Evolutionary conservation across 2,797 vertebrate species (phyloP), one percentile per base, ranked within the genome.

Genomic region (Sebastes itinus): DNA sequence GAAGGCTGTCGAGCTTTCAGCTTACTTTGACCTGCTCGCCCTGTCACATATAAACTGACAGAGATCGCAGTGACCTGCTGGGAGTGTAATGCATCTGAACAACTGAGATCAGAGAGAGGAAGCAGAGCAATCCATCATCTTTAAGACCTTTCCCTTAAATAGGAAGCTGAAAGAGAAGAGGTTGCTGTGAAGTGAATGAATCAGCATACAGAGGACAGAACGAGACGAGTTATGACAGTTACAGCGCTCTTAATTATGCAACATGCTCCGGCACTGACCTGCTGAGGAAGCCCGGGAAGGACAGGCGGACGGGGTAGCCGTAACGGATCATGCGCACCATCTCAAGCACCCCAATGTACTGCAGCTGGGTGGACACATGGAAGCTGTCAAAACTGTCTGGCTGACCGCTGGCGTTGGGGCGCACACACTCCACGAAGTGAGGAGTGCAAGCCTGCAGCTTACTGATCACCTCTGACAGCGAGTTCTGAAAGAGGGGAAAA

Each of bases 291-390:
- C 95, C 94, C 1, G 91, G 83, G 89, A 99, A 98, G 87, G 96
- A 93, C 76, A 98, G 95, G 58, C 97, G 97, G 38, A 97, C 81
- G 0, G 98, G 97, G 90, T 96, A 99, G 28, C 98, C 98, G 1
- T 97, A 96, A 14, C 97, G 97, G 88, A 98, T 97, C 93, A 97
- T 93, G 92, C 95, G 97, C 88, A 99, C 97, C 97, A 99, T 97
- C 85, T 98, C 97, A 76, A 99, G 95, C 66, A 99, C 97, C 38
- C 96, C 97, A 4, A 98, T 96, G 82, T 98, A 97, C 77, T 97
- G 97, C 70, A 99, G 96, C 87, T 99, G 98, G 35, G 97, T 94
- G 8, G 98, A 98, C 82, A 99, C 98, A 59, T 97, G 97, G 90
- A 95, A 94, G 92, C 96, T 96, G 91, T 99, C 97, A 68, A 99